Percentiles rank a stretch among this genome's conserved stretches.
Conservation (phyloP, 2,888 invertebrate genomes). For the Autographa pulchrina region DNA sequence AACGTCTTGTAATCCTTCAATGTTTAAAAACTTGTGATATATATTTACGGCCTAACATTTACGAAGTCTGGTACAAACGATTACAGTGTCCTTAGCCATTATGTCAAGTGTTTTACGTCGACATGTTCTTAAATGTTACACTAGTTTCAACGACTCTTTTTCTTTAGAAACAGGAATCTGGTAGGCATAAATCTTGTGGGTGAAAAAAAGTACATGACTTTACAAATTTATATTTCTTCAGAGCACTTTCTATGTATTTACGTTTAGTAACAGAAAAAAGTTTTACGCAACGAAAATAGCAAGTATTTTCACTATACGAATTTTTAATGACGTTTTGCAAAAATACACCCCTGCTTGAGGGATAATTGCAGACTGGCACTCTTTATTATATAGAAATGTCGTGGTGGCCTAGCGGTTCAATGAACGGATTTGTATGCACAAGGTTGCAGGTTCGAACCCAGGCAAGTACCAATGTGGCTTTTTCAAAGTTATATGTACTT, state of each 20-base stretch:
- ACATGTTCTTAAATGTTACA: not conserved
- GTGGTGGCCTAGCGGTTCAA: too few relatives aligned
- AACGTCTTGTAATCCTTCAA: not conserved
- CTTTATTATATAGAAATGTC: too few relatives aligned
- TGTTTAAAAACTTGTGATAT: not conserved
- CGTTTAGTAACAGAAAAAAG: not conserved
- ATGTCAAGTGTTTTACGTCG: not conserved
- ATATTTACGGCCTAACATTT: not conserved
- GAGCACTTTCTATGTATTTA: too few relatives aligned
- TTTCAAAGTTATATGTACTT: too few relatives aligned
- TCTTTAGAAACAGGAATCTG: not conserved
- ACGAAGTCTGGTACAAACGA: not conserved
- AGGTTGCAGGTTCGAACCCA: too few relatives aligned
- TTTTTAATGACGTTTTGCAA: too few relatives aligned
- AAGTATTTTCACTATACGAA: too few relatives aligned
- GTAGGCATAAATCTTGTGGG: not conserved
- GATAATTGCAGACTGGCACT: too few relatives aligned
- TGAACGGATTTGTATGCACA: too few relatives aligned
- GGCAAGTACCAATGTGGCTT: too few relatives aligned
- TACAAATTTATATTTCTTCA: not conserved
- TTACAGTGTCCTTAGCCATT: not conserved
- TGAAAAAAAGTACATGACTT: not conserved
- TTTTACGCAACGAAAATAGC: too few relatives aligned
- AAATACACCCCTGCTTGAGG: too few relatives aligned
- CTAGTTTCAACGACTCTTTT: constrained; percentile 2